Conservation (phyloP, 1,140 invertebrate genomes). For the Episyrphus balteatus region DNA sequence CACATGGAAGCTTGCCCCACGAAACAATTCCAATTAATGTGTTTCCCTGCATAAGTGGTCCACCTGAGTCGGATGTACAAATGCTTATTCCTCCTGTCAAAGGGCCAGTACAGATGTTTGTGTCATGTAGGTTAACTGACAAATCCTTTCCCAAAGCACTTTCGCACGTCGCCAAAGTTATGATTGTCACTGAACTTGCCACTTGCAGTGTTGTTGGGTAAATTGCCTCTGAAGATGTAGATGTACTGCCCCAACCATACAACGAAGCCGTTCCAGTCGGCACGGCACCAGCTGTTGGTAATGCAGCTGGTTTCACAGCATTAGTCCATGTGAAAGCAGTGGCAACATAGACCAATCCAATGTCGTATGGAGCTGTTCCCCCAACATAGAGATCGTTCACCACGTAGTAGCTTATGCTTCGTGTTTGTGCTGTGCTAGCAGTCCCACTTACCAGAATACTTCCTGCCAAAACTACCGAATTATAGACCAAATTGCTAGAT, state of each 20-base stretch:
- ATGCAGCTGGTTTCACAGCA: constrained; percentile 33
- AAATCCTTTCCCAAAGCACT: constrained; percentile 26
- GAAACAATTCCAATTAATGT: constrained; percentile 37
- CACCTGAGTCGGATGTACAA: constrained; percentile 40
- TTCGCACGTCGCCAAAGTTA: constrained; percentile 16
- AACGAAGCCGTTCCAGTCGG: constrained; percentile 38
- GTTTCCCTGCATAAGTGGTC: constrained; percentile 31
- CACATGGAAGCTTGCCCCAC: constrained; percentile 41
- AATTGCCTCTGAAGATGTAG: constrained; percentile 26
- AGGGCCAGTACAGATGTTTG: constrained; percentile 42
- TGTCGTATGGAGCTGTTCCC: constrained; percentile 40
- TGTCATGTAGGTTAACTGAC: constrained; percentile 28
- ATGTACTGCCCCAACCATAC: constrained; percentile 39
- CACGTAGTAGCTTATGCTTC: constrained; percentile 22
- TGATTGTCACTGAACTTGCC: constrained; percentile 25
- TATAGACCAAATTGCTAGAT: constrained; percentile 19
- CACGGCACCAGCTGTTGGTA: constrained; percentile 33
- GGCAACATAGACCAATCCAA: constrained; percentile 40
- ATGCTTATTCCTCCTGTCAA: constrained; percentile 38
- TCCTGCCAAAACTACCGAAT: constrained; percentile 22
- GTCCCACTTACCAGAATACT: constrained; percentile 21
- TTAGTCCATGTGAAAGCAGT: constrained; percentile 38
- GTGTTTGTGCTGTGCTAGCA: constrained; percentile 21
- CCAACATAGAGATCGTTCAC: constrained; percentile 25
- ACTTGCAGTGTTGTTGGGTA: constrained; percentile 12